Conservation (phyloP, 2,797 vertebrate genomes). For the Phalloptychus januarius region DNA sequence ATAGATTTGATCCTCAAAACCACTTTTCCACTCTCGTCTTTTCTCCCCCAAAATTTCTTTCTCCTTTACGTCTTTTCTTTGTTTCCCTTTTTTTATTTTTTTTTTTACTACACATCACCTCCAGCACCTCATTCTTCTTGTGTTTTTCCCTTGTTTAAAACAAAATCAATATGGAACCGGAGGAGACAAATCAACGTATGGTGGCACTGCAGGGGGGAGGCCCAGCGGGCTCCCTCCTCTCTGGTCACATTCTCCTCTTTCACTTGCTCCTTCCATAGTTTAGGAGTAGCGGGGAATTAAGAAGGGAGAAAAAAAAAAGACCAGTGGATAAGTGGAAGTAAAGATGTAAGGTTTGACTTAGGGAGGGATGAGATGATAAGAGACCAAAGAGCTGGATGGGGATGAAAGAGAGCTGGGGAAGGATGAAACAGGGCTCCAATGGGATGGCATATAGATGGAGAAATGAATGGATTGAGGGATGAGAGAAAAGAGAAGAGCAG, state of each 20-base stretch:
- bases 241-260: conserved; percentile 63
- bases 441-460: conserved; percentile 70
- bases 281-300: conserved; percentile 20
- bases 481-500: conserved; percentile 53
- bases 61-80: conserved; percentile 26
- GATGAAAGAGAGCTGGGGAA: conserved; percentile 71
- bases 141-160: conserved; percentile 81
- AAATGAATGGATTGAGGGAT: conserved; percentile 63
- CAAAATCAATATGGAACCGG: conserved; percentile 80
- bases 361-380: conserved; percentile 70
- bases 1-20: conserved; percentile 61
- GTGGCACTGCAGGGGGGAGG: conserved; percentile 61
- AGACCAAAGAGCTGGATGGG: conserved; percentile 72
- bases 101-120: conserved; percentile 65
- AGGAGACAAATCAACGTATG: conserved; percentile 79
- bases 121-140: conserved; percentile 78
- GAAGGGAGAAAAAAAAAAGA: conserved; percentile 34
- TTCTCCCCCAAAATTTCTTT: conserved; percentile 24
- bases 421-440: conserved; percentile 68
- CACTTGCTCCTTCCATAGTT: conserved; percentile 16
- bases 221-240: conserved; percentile 57
- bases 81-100: conserved; percentile 25
- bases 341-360: conserved; percentile 73
- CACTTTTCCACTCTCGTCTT: conserved; percentile 46
- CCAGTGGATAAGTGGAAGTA: conserved; percentile 56